These are phyloP conservation scores for Nemotelus nigrinus DNA, from an alignment of 2,888 invertebrate species.

Conservation along the genomic window DNA sequence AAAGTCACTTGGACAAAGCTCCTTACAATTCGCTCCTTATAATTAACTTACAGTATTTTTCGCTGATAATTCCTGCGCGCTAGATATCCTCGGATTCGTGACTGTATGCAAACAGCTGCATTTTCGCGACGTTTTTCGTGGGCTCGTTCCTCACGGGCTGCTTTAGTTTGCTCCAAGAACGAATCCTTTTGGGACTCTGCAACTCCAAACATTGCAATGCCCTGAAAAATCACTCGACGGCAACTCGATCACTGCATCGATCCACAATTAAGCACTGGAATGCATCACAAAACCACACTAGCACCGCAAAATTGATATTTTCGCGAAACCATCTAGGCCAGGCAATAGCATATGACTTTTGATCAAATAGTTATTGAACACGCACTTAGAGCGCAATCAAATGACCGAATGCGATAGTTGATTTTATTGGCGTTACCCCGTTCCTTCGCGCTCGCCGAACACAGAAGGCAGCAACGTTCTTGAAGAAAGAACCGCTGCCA, in stretches of 20 bases:
- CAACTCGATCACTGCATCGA: neutral
- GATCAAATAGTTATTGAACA: neutral
- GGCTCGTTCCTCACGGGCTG: slow-evolving; percentile 88
- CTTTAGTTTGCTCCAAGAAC: slow-evolving; percentile 91
- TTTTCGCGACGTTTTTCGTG: slow-evolving; percentile 82
- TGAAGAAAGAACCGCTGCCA: no score
- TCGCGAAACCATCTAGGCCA: neutral
- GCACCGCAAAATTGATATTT: neutral
- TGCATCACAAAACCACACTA: slow-evolving; percentile 19
- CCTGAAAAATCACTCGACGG: neutral
- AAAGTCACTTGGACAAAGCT: no score
- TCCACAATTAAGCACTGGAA: neutral
- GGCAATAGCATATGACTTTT: no score
- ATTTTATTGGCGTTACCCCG: no score
- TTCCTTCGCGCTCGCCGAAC: no score
- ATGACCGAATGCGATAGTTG: neutral
- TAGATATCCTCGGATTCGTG: slow-evolving; percentile 80
- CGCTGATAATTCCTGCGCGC: slow-evolving; percentile 72
- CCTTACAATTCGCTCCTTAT: neutral
- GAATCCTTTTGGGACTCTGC: slow-evolving; percentile 75
- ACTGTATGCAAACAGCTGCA: slow-evolving; percentile 79
- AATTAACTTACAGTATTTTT: slow-evolving; percentile 49
- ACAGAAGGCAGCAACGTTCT: no score
- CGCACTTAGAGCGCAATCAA: neutral
- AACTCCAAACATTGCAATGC: slow-evolving; percentile 60